Conservation (phyloP, 2,888 invertebrate genomes). For the Ennomos fuscantarius region DNA sequence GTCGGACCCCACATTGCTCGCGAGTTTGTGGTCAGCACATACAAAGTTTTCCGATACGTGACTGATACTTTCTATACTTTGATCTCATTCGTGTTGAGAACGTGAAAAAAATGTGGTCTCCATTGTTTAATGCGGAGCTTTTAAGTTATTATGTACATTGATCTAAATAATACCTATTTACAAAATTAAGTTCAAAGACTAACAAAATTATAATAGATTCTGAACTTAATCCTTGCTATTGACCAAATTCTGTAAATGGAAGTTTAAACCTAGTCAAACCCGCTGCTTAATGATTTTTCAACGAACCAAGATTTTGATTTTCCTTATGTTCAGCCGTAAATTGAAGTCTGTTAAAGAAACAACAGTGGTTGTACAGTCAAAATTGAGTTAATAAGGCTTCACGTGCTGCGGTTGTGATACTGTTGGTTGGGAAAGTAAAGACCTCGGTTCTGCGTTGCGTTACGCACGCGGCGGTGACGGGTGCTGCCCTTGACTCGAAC, state of each 20-base stretch:
- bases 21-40: slow-evolving; percentile 42
- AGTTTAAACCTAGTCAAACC: too few relatives aligned
- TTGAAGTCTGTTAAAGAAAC: too few relatives aligned
- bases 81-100: too few relatives aligned
- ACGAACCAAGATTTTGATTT: too few relatives aligned
- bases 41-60: slow-evolving; percentile 49
- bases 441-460: slow-evolving; percentile 61
- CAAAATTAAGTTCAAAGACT: too few relatives aligned
- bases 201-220: too few relatives aligned
- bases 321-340: too few relatives aligned
- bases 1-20: slow-evolving; percentile 53
- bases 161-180: too few relatives aligned
- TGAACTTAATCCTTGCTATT: too few relatives aligned
- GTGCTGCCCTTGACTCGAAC: slow-evolving; percentile 71
- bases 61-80: slow-evolving; percentile 36
- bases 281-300: too few relatives aligned
- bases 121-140: slow-evolving; percentile 20
- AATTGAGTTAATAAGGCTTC: slow-evolving; percentile 35
- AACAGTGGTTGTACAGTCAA: slow-evolving; percentile 9
- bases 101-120: too few relatives aligned
- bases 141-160: background rate
- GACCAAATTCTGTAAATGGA: too few relatives aligned
- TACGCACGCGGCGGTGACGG: slow-evolving; percentile 64
- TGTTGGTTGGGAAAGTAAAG: slow-evolving; percentile 73
- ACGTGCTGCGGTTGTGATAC: slow-evolving; percentile 43